Base-by-base conservation (phyloP, 2,797 vertebrate species). In the Furcifer pardalis region DNA sequence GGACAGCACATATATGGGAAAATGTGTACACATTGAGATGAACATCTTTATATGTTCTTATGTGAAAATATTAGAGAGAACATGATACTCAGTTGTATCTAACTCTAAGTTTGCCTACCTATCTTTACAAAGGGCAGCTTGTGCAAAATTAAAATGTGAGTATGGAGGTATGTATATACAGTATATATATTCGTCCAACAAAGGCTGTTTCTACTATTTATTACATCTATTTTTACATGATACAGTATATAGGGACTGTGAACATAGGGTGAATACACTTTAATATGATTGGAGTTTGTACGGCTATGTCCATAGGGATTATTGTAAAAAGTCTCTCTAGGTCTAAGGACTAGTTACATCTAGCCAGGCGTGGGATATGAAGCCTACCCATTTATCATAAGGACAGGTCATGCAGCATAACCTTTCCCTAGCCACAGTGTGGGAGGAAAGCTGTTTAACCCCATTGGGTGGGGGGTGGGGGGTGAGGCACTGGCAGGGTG, bases 291-390 rank as follows among this genome's bases (percentile, higher is more conserved):
- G 52, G 7, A 9, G 62, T 21, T 6, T 49, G 73, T 49, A 30
- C 27, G 32, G 56, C 17, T 52, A 2, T 77, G 44, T 81, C 84
- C 77, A 12, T 21, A n/a, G 85, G 75, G 81, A 78, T 35, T 23
- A 19, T n/a, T 17, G 59, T 2, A 9, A 46, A 37, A 66, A 63
- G 69, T 44, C 52, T 49, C 37, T 37, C 77, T 75, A 44, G 77
- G 37, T 69, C 77, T 40, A 60, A 79, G 44, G 85, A 56, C 89
- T 89, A 89, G 92, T 95, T 94, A 94, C 91, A 91, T 92, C 91
- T 94, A 96, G 95, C 96, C 96, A 97, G 96, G 94, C 92, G 95
- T 93, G 95, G 95, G 95, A 84, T 74, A 96, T 97, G 94, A 97
- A 96, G 96, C 52, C 52, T 88, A 69, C 90, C 86, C 91, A 88